Conservation (phyloP, 2,888 invertebrate genomes). For the Apodemia zela region DNA sequence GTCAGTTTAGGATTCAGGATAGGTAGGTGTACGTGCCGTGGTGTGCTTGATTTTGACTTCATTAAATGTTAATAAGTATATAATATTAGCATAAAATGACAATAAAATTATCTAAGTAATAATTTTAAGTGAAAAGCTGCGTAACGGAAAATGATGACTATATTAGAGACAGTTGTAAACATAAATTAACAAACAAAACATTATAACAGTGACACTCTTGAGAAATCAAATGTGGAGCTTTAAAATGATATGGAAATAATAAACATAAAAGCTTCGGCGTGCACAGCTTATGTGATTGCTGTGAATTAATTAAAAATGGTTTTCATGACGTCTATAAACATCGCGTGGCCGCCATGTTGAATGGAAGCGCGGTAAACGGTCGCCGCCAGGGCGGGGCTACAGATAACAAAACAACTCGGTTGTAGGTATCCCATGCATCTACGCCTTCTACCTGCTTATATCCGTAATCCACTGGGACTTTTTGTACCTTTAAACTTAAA, state of each 20-base stretch:
- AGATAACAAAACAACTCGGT: constrained; percentile 64
- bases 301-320: constrained; percentile 77
- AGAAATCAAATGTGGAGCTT: constrained; percentile 75
- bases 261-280: constrained; percentile 72
- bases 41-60: not conserved
- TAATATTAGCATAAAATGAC: constrained; percentile 26
- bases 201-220: constrained; percentile 70
- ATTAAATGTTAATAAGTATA: constrained; percentile 15
- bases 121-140: constrained; percentile 61
- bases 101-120: constrained; percentile 45
- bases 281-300: constrained; percentile 69
- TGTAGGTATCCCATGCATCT: constrained; percentile 28
- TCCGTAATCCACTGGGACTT: constrained; percentile 34
- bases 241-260: constrained; percentile 76
- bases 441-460: constrained; percentile 35
- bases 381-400: constrained; percentile 47
- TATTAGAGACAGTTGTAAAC: constrained; percentile 51
- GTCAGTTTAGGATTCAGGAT: too few species aligned
- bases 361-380: constrained; percentile 36
- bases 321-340: constrained; percentile 73
- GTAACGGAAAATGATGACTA: constrained; percentile 57
- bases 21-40: not conserved
- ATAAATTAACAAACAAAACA: constrained; percentile 60
- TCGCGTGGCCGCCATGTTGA: constrained; percentile 41
- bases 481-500: constrained; percentile 30